These are phyloP conservation scores for Halichoerus grypus DNA, from an alignment of 2,113 vertebrate species.

Conservation along the genomic window DNA sequence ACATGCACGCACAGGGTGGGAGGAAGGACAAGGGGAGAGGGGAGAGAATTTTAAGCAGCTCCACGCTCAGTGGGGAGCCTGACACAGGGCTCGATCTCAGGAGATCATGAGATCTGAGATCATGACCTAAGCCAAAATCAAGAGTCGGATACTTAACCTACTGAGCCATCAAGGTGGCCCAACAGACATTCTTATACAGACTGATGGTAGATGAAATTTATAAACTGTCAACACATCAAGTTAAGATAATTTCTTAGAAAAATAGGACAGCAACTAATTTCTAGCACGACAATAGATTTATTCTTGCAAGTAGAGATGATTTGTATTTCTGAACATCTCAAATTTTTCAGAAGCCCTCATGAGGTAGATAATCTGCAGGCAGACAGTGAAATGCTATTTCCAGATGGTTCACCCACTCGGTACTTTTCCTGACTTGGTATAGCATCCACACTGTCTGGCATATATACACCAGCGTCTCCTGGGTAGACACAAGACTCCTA, in stretches of 20 bases:
- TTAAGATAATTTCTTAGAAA: conserved; percentile 35
- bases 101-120: neutral
- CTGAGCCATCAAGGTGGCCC: neutral
- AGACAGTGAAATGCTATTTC: neutral
- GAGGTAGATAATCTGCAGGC: neutral
- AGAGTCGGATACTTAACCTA: neutral
- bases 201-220: neutral
- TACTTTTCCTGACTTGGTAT: neutral
- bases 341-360: neutral
- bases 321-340: neutral
- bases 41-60: neutral
- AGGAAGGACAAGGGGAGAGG: neutral
- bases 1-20: neutral
- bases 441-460: neutral
- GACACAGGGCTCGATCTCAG: neutral
- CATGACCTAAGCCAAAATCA: neutral
- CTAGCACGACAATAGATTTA: neutral
- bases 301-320: neutral
- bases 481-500: neutral
- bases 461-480: neutral
- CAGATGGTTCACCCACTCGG: neutral
- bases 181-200: neutral
- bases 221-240: conserved; percentile 8
- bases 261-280: neutral
- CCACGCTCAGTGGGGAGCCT: too few species aligned